Base-by-base conservation (phyloP, 1,140 invertebrate species). In the Zaprionus nigranus region DNA sequence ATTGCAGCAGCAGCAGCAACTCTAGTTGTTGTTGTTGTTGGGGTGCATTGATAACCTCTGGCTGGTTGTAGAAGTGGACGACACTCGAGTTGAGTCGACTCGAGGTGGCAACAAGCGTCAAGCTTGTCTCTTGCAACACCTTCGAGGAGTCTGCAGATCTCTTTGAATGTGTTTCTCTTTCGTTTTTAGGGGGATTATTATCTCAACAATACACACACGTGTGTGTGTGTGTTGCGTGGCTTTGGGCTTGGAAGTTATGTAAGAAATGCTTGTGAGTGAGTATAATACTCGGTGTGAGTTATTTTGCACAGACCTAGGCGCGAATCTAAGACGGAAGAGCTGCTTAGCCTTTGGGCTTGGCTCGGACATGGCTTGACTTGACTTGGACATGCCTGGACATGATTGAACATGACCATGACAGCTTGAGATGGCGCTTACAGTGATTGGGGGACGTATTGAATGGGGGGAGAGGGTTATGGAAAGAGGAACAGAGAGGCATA, bases 371-470 rank as follows among this genome's bases (percentile, higher is more conserved):
- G 64, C 69, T 77, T 67, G 75, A 63, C 60, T 59, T 49, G 40
- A 64, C 60, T 70, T 58, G 46, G 43, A 43, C 63, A 17, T 38
- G 24, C 7, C 64, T 63, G n/a, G 40, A 46, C 40, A 46, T 46
- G 64, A 85, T 79, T 86, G 75, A 79, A 77, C 79, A 78, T 81
- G 82, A 78, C 82, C 82, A 78, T 81, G 82, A 86, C 82, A 86
- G 81, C 28, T 36, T 13, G 59, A 36, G 53, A 62, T 58, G 70
- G 69, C 62, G 63, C 60, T 62, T 49, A 5, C 26, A 30, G 46
- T 63, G 28, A 51, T 53, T 46, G 2, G n/a, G 40, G 6, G 15
- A 17, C 11, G 28, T 1, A 49, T 17, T 20, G 7, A 17, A 49
- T n/a, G 2, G 43, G 40, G 40, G 43, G 2, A 20, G 43, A 20